Evolutionary conservation across 2,797 vertebrate species (phyloP).

Genomic region (Odontamblyopus lacepedii): DNA sequence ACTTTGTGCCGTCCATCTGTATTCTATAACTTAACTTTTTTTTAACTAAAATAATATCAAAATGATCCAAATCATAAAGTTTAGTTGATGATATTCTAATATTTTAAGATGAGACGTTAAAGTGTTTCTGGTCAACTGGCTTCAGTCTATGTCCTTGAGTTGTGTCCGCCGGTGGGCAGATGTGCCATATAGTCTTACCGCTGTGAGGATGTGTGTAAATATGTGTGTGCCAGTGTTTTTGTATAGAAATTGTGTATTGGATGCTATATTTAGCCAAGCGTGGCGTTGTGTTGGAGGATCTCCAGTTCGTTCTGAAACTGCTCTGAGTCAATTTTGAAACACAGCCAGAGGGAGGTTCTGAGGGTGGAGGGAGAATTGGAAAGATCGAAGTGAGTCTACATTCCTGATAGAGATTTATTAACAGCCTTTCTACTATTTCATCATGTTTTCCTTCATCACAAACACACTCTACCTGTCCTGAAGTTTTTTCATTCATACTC

Average conservation of each 20-base stretch:
- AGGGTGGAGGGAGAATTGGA: slow-evolving; percentile 5
- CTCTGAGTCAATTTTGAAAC: slow-evolving; percentile 11
- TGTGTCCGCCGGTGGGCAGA: slow-evolving; percentile 1
- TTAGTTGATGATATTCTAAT: neutral
- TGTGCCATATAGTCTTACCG: slow-evolving; percentile 6
- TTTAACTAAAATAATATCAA: neutral
- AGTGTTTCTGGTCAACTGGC: slow-evolving; percentile 1
- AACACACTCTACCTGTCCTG: neutral
- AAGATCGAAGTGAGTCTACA: neutral
- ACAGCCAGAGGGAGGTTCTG: slow-evolving; percentile 1
- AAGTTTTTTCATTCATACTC: neutral
- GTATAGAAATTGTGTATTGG: neutral
- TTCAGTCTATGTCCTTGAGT: neutral
- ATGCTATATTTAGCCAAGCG: slow-evolving; percentile 10
- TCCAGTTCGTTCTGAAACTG: slow-evolving; percentile 4
- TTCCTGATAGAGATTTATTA: neutral
- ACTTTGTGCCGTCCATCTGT: neutral
- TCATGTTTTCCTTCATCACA: neutral
- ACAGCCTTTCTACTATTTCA: neutral
- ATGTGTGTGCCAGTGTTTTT: slow-evolving; percentile 4
- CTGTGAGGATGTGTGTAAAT: neutral
- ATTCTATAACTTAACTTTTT: neutral
- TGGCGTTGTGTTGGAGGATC: slow-evolving; percentile 5
- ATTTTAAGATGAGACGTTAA: neutral
- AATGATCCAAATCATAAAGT: neutral